Conservation (phyloP, 1,140 invertebrate genomes). For the Rhagoletis zephyria region DNA sequence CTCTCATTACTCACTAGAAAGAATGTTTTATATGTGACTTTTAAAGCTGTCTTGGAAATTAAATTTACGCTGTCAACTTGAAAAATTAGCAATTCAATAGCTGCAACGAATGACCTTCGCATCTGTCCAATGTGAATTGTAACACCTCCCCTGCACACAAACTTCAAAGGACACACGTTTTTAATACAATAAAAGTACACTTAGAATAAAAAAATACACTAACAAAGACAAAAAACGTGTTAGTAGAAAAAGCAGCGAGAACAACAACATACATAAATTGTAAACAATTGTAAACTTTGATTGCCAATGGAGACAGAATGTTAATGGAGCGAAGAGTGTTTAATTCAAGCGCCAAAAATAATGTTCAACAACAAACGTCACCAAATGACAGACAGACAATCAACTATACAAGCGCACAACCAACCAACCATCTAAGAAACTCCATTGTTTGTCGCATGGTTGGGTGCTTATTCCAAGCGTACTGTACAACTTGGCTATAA, state of each 20-base stretch:
- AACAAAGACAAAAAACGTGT: background rate
- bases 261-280: background rate
- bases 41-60: slow-evolving; percentile 1
- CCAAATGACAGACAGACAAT: background rate
- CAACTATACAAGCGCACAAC: background rate
- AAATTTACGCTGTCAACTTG: slow-evolving; percentile 22
- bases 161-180: background rate
- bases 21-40: background rate
- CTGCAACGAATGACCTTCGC: background rate
- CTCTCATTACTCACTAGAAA: no score
- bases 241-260: background rate
- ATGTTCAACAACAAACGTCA: slow-evolving; percentile 40
- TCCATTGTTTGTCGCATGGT: background rate
- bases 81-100: slow-evolving; percentile 28
- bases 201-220: background rate
- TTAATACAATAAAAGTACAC: slow-evolving; percentile 4
- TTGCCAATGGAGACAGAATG: background rate
- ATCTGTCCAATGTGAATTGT: background rate
- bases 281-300: slow-evolving; percentile 5
- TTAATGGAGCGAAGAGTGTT: slow-evolving; percentile 32
- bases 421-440: background rate
- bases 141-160: background rate
- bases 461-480: background rate
- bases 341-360: slow-evolving; percentile 50
- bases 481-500: background rate